Percentiles rank a stretch among this genome's conserved stretches.
phyloP scores from a whole-genome alignment of 1,140 invertebrate genomes.

The Luehdorfia chinensis region DNA sequence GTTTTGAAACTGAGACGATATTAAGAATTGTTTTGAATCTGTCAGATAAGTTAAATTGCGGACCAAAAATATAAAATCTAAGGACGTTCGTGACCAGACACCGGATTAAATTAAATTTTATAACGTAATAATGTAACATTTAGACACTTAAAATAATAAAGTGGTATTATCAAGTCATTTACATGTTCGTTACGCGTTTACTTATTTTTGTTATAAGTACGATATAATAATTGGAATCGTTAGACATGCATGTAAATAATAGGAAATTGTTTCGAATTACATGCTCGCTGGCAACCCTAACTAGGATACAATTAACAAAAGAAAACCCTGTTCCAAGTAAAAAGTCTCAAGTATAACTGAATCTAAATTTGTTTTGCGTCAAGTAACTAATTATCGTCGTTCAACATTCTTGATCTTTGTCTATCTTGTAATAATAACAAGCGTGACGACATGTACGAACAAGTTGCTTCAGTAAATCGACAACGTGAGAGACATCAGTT shows the following conservation, averaged over 20 bases:
- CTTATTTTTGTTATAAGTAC: constrained; percentile 7
- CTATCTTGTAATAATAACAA: too few relatives aligned
- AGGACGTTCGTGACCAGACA: constrained; percentile 15
- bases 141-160: constrained; percentile 4
- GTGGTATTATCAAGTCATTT: constrained; percentile 6
- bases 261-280: not conserved
- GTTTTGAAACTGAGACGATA: too few relatives aligned
- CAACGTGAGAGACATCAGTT: constrained; percentile 8
- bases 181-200: constrained; percentile 4
- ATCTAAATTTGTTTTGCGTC: too few relatives aligned
- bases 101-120: constrained; percentile 13
- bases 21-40: constrained; percentile 4
- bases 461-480: not conserved
- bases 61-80: constrained; percentile 16
- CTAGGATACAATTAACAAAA: constrained; percentile 7
- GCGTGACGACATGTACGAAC: not conserved
- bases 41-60: constrained; percentile 11
- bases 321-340: too few relatives aligned
- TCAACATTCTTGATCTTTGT: too few relatives aligned
- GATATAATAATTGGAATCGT: constrained; percentile 4
- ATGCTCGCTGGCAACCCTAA: not conserved
- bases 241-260: not conserved
- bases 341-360: too few relatives aligned
- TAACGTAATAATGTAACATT: constrained; percentile 4
- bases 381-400: too few relatives aligned